A percentile compares a stretch with the other conserved stretches of the same genome.
phyloP scores from a whole-genome alignment of 2,888 invertebrate genomes.

The Tholera decimalis region DNA sequence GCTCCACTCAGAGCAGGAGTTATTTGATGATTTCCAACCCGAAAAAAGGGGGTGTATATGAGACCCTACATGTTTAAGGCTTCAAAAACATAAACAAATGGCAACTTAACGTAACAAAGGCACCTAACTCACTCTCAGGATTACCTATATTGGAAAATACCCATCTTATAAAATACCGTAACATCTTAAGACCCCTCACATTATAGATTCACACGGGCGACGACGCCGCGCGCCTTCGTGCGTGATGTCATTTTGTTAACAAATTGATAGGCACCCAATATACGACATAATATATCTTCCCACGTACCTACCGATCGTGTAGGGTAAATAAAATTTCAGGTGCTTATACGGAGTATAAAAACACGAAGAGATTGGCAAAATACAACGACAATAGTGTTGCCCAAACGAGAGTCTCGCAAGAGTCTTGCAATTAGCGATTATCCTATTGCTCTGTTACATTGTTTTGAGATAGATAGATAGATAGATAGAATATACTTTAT shows the following conservation, averaged over 20 bases:
- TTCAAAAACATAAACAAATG: neutral
- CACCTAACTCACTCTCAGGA: neutral
- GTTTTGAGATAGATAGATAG: too few relatives aligned
- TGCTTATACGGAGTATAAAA: conserved; percentile 13
- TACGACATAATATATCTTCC: conserved; percentile 42
- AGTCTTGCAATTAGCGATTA: too few relatives aligned
- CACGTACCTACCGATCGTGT: conserved; percentile 37
- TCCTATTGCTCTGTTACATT: too few relatives aligned
- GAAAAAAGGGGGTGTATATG: too few relatives aligned
- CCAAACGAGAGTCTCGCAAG: too few relatives aligned
- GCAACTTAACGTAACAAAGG: conserved; percentile 8
- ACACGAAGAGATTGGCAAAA: conserved; percentile 15
- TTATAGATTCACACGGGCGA: conserved; percentile 56
- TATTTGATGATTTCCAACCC: too few relatives aligned
- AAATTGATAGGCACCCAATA: conserved; percentile 58
- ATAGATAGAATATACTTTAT: too few relatives aligned
- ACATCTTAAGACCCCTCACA: conserved; percentile 34
- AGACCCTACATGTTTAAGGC: too few relatives aligned
- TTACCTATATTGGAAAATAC: conserved; percentile 36
- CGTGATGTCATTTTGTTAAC: conserved; percentile 62
- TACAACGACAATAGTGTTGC: too few relatives aligned
- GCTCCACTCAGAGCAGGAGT: too few relatives aligned
- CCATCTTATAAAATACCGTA: conserved; percentile 33
- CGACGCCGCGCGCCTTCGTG: conserved; percentile 45
- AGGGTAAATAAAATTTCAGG: conserved; percentile 35